A percentile compares a stretch with the other conserved stretches of the same genome.
These are phyloP conservation scores for Icerya purchasi DNA, from an alignment of 2,888 invertebrate species.

Conservation along the genomic window DNA sequence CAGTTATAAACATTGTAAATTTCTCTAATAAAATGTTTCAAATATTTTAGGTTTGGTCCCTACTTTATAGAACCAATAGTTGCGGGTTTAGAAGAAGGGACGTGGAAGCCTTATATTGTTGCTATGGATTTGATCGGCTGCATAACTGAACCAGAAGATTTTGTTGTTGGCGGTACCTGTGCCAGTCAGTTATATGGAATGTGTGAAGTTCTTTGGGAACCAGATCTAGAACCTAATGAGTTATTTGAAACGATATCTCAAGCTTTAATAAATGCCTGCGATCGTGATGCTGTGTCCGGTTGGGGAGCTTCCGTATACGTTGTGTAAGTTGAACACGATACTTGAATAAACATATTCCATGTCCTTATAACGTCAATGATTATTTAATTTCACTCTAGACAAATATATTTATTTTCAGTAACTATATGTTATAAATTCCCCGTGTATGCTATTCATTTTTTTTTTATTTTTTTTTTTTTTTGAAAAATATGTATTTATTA, in stretches of 20 bases:
- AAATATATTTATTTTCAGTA: too few species aligned
- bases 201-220: slow-evolving; percentile 92
- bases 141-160: slow-evolving; percentile 73
- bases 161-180: slow-evolving; percentile 93
- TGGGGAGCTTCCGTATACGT: slow-evolving; percentile 95
- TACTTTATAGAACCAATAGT: slow-evolving; percentile 95
- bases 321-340: too few species aligned
- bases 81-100: slow-evolving; percentile 73
- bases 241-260: slow-evolving; percentile 92
- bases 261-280: slow-evolving; percentile 83
- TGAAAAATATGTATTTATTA: too few species aligned
- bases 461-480: too few species aligned
- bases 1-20: neutral
- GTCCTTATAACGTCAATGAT: too few species aligned
- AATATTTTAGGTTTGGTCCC: slow-evolving; percentile 60
- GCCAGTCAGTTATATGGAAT: slow-evolving; percentile 73
- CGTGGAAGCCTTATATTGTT: slow-evolving; percentile 68
- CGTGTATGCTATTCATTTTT: too few species aligned
- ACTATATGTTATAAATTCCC: too few species aligned
- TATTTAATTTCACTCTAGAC: too few species aligned
- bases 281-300: slow-evolving; percentile 91
- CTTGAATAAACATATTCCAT: too few species aligned
- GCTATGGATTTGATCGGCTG: slow-evolving; percentile 90
- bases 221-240: slow-evolving; percentile 71
- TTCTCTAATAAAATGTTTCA: too few species aligned